A percentile compares a stretch with the other conserved stretches of the same genome.
Conservation (phyloP, 2,113 vertebrate genomes). For the Seriola aureovittata region DNA sequence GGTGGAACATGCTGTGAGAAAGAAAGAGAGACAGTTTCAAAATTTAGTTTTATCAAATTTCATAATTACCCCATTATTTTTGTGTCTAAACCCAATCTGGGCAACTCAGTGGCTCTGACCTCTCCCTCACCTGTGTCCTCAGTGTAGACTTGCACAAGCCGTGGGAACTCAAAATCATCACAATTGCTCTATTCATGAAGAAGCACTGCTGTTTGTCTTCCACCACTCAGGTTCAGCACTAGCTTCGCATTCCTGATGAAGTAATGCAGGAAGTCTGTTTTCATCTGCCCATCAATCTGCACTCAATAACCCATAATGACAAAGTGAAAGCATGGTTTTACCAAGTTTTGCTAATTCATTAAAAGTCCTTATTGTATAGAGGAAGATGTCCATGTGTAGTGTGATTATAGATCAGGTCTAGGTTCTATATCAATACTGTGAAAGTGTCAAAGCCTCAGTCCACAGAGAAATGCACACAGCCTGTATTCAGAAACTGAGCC, state of each 20-base stretch:
- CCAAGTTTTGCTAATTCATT: too few species aligned
- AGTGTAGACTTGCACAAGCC: slow-evolving; percentile 52
- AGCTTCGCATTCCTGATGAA: slow-evolving; percentile 25
- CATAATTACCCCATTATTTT: not conserved
- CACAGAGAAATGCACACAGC: too few species aligned
- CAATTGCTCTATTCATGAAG: slow-evolving; percentile 61
- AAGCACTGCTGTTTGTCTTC: slow-evolving; percentile 30
- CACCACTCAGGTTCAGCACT: slow-evolving; percentile 10
- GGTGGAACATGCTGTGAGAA: slow-evolving; percentile 49
- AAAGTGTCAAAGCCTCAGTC: too few species aligned
- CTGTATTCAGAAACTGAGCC: too few species aligned
- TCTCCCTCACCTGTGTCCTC: slow-evolving; percentile 60
- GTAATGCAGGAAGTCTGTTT: slow-evolving; percentile 1
- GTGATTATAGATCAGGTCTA: too few species aligned
- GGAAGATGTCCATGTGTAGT: too few species aligned
- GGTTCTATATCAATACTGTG: too few species aligned
- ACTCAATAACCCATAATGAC: not conserved
- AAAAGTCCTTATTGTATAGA: too few species aligned
- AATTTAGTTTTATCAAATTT: slow-evolving; percentile 24
- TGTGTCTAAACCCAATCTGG: slow-evolving; percentile 12
- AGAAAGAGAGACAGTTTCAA: slow-evolving; percentile 28
- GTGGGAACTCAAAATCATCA: slow-evolving; percentile 45
- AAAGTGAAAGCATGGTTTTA: too few species aligned
- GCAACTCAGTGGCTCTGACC: slow-evolving; percentile 42
- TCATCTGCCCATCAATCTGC: not conserved